These are phyloP conservation scores for Eurypyga helias DNA, from an alignment of 2,113 vertebrate species.

Conservation along the genomic window DNA sequence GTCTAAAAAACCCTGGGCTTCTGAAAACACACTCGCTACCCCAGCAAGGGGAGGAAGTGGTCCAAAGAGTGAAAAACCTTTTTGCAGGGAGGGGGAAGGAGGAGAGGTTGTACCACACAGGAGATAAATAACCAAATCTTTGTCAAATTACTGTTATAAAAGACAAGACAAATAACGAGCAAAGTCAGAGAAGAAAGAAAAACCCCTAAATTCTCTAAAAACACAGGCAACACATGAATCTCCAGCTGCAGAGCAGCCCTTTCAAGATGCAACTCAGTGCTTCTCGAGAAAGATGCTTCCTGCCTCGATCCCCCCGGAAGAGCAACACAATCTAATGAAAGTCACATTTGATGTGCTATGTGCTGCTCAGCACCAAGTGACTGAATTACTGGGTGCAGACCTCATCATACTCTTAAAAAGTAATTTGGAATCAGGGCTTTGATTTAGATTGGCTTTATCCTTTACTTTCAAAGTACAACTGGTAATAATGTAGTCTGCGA, in stretches of 20 bases:
- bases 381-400: constrained; percentile 53
- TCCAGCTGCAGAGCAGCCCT: constrained; percentile 12
- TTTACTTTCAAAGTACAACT: constrained; percentile 48
- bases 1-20: rapidly evolving
- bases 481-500: constrained; percentile 49
- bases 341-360: background rate
- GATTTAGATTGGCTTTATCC: constrained; percentile 62
- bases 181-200: background rate
- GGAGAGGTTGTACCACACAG: background rate
- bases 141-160: background rate
- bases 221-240: background rate
- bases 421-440: constrained; percentile 42
- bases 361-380: background rate
- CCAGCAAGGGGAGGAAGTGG: background rate
- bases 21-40: background rate
- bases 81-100: background rate
- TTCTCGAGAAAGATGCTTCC: background rate
- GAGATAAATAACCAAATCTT: background rate
- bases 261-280: background rate
- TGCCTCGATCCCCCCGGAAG: background rate
- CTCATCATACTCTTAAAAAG: constrained; percentile 44
- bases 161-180: background rate
- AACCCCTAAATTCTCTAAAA: background rate
- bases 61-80: background rate
- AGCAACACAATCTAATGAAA: background rate